phyloP scores from a whole-genome alignment of 2,113 vertebrate genomes.

The Clarias batrachus region DNA sequence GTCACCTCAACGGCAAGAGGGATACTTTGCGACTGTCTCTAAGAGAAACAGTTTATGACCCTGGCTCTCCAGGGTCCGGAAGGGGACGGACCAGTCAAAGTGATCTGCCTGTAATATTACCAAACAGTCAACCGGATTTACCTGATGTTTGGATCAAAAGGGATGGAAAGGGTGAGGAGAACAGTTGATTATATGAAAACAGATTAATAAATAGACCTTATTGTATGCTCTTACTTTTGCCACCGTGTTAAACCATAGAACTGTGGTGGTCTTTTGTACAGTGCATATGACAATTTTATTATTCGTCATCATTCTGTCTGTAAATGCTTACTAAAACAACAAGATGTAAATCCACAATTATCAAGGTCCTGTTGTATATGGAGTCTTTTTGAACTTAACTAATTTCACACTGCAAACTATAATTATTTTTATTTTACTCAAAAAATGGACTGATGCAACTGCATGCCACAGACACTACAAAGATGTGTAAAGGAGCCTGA shows the following conservation, averaged over 20 bases:
- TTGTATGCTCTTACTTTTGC: background rate
- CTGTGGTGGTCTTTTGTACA: slow-evolving; percentile 14
- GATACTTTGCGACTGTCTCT: slow-evolving; percentile 89
- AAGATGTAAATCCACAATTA: background rate
- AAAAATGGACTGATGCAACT: background rate
- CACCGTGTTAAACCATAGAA: slow-evolving; percentile 24
- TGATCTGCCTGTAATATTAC: slow-evolving; percentile 81
- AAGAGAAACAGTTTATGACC: slow-evolving; percentile 84
- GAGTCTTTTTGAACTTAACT: background rate
- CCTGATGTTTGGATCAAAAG: slow-evolving; percentile 97
- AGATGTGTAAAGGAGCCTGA: slow-evolving; percentile 23
- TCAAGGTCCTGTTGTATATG: background rate
- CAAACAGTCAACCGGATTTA: slow-evolving; percentile 93
- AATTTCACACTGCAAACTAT: background rate
- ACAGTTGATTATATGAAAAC: slow-evolving; percentile 70
- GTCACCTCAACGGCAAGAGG: slow-evolving; percentile 88
- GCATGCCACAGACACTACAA: slow-evolving; percentile 10
- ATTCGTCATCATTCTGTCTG: slow-evolving; percentile 10
- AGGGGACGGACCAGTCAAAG: slow-evolving; percentile 77
- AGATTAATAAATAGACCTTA: slow-evolving; percentile 23
- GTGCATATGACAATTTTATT: background rate
- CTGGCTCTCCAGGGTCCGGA: slow-evolving; percentile 66
- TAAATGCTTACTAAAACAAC: slow-evolving; percentile 30
- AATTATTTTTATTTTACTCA: background rate
- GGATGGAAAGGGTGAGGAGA: slow-evolving; percentile 80